Conservation (phyloP, 2,113 vertebrate genomes). For the Cacatua alba region DNA sequence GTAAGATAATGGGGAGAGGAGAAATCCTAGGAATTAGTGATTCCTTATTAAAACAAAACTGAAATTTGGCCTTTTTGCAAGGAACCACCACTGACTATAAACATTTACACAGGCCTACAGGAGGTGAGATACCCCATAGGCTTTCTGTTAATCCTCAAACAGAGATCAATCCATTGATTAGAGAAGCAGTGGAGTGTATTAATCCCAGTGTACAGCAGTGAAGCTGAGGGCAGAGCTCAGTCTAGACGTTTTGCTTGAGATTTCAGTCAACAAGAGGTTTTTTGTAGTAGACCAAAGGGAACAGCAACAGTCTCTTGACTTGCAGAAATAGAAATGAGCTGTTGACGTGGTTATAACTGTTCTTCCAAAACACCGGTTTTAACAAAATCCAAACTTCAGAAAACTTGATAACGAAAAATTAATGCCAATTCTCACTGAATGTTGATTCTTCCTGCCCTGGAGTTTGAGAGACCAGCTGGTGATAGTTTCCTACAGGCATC, state of each 20-base stretch:
- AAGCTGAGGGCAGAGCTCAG: background rate
- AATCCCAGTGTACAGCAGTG: background rate
- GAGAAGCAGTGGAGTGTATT: background rate
- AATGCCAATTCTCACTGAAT: background rate
- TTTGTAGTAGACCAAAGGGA: background rate
- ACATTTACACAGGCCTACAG: background rate
- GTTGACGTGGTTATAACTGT: background rate
- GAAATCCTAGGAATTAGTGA: background rate
- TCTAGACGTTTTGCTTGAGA: background rate
- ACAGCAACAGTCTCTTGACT: background rate
- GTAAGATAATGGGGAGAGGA: background rate
- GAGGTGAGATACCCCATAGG: background rate
- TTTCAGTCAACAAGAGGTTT: background rate
- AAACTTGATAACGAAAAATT: background rate
- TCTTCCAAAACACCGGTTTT: background rate
- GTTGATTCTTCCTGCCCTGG: background rate
- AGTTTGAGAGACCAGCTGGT: background rate
- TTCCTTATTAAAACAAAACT: background rate
- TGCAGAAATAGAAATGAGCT: background rate
- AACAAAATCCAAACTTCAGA: background rate
- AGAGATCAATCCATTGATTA: background rate
- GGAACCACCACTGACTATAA: background rate
- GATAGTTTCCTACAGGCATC: background rate
- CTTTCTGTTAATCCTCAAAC: background rate
- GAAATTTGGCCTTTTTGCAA: background rate